Evolutionary conservation across 35 echinoderm and acorn worm genomes (phyloP), one percentile per base, ranked within the genome.

Genomic region (Lytechinus pictus): DNA sequence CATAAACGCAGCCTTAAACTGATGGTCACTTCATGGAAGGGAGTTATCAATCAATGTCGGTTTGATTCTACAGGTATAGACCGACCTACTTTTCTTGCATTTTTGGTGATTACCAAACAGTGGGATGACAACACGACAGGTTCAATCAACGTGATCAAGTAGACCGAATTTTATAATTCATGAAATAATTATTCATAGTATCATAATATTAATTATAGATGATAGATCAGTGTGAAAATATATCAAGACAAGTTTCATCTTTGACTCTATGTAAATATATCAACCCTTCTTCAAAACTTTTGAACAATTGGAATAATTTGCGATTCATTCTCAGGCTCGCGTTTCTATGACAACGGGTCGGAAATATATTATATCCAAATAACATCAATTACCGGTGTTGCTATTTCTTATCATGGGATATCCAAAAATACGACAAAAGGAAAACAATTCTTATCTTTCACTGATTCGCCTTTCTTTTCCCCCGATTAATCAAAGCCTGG

Each of bases 381-480:
- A 79, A 79, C 19, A 79, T 79, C 66, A 79, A 79, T 79, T 79
- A 79, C 66, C 66, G 66, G 66, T 79, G 66, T 24, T 79, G 19
- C 66, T 79, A 79, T 79, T 79, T 79, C 66, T 79, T 24, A 79
- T 19, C 19, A 14, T 79, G n/a, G 66, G 66, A 79, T 79, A 79
- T 79, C 66, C 21, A 79, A 79, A 79, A 79, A 79, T 79, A 79
- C 21, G 12, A 6, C 16, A 24, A 79, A 79, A 79, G 66, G 66
- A 79, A 79, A 79, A 79, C 66, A 79, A 79, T 79, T 79, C 66
- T 16, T 79, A 24, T 79, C 66, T 79, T 79, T 79, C 66, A 79
- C 12, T 24, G 66, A 7, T 24, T 16, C 21, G 66, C 66, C 66
- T 79, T 24, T 16, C 66, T 79, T 79, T 19, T 24, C 66, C 66